Percentiles rank a stretch among this genome's conserved stretches.
These are phyloP conservation scores for Columba janthina DNA, from an alignment of 2,113 vertebrate species.

Conservation along the genomic window DNA sequence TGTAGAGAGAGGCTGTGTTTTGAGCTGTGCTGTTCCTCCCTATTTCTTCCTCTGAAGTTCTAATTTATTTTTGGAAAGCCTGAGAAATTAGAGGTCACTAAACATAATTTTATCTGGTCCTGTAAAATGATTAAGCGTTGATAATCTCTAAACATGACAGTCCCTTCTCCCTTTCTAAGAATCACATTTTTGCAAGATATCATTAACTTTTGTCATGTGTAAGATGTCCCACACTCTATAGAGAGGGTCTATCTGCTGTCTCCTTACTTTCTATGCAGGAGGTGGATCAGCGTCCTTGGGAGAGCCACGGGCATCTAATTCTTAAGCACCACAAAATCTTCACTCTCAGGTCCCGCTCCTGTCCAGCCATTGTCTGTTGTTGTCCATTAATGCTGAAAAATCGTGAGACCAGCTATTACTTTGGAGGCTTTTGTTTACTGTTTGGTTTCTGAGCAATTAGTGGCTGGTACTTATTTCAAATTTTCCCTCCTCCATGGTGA, in stretches of 20 bases:
- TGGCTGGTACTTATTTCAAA: conserved; percentile 16
- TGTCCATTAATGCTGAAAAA: background rate
- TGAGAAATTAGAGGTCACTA: background rate
- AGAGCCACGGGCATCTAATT: background rate
- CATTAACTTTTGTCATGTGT: background rate
- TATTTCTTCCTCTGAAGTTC: background rate
- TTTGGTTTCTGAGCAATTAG: conserved; percentile 25
- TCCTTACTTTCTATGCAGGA: background rate
- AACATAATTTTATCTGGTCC: background rate
- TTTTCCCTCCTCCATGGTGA: background rate
- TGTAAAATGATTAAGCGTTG: background rate
- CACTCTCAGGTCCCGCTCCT: background rate
- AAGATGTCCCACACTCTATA: background rate
- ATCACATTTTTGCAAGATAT: background rate
- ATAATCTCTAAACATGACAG: background rate
- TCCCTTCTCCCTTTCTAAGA: background rate
- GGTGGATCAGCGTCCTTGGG: background rate
- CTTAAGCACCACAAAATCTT: background rate
- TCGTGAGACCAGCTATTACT: conserved; percentile 40
- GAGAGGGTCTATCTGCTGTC: background rate
- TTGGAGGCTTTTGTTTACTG: conserved; percentile 15
- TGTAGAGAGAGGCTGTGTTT: background rate
- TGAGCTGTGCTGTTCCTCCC: background rate
- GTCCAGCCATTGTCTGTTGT: conserved; percentile 14
- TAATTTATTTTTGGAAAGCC: background rate